A percentile compares a stretch with the other conserved stretches of the same genome.
Conservation (phyloP, 2,113 vertebrate genomes). For the Indicator indicator region DNA sequence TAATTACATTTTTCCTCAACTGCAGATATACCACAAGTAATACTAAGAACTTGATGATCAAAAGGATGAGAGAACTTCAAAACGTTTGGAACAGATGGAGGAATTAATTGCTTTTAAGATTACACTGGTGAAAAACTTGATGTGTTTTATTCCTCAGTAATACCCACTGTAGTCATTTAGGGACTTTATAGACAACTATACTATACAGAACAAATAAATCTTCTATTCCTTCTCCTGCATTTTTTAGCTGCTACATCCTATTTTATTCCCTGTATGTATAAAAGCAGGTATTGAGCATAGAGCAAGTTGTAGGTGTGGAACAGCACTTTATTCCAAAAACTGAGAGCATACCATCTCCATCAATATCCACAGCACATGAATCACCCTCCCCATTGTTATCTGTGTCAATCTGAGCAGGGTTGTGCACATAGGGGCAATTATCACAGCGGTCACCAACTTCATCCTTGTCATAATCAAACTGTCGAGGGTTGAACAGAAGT, state of each 20-base stretch:
- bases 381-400: slow-evolving; percentile 95
- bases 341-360: slow-evolving; percentile 89
- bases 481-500: slow-evolving; percentile 94
- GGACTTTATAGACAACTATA: background rate
- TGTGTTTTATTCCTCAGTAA: background rate
- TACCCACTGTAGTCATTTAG: background rate
- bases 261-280: background rate
- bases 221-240: background rate
- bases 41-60: background rate
- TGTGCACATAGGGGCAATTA: slow-evolving; percentile 96
- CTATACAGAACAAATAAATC: background rate
- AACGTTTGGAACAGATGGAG: background rate
- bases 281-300: background rate
- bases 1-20: background rate
- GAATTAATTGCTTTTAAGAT: background rate
- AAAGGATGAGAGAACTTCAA: background rate
- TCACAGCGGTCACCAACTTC: slow-evolving; percentile 97
- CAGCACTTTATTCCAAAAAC: background rate
- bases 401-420: slow-evolving; percentile 95
- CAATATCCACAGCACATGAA: slow-evolving; percentile 93
- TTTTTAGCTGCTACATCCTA: background rate
- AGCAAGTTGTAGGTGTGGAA: background rate
- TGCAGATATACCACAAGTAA: background rate
- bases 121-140: background rate
- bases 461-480: slow-evolving; percentile 96